Percentiles rank a stretch among this genome's conserved stretches.
phyloP scores from a whole-genome alignment of 2,888 invertebrate genomes.

The Erynnis tages region DNA sequence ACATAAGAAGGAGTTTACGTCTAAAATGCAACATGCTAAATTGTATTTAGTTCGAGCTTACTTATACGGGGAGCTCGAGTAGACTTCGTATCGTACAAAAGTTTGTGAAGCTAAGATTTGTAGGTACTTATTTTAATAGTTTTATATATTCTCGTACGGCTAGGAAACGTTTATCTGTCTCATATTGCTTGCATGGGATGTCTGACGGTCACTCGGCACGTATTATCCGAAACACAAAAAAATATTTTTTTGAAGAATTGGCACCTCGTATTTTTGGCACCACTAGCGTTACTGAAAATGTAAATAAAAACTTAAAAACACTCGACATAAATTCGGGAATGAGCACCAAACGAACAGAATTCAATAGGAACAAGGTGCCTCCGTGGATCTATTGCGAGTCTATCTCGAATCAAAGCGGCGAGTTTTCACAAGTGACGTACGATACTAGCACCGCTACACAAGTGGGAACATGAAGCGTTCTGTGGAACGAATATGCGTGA shows the following conservation, averaged over 20 bases:
- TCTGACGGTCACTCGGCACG: not conserved
- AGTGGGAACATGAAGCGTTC: not conserved
- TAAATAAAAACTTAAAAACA: constrained; percentile 3
- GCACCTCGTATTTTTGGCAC: constrained; percentile 74
- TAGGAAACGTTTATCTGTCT: not conserved
- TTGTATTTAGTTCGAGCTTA: not conserved
- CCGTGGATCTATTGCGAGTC: not conserved
- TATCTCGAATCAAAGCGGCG: not conserved
- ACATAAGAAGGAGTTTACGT: not conserved
- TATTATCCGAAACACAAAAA: not conserved
- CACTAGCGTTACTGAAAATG: constrained; percentile 53
- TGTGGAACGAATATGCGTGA: constrained; percentile 1
- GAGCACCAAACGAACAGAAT: constrained; percentile 23
- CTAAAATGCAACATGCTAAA: constrained; percentile 16
- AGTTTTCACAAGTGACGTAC: constrained; percentile 8
- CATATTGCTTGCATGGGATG: constrained; percentile 4
- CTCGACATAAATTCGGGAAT: constrained; percentile 4
- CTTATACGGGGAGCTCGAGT: not conserved
- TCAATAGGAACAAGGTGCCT: constrained; percentile 49
- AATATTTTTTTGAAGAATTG: constrained; percentile 42
- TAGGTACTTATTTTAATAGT: not conserved
- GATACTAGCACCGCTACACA: constrained; percentile 12
- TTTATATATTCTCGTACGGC: not conserved
- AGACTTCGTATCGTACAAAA: not conserved
- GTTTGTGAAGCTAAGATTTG: not conserved